Base-by-base conservation (phyloP, 2,113 vertebrate species). In the Patagioenas fasciata region DNA sequence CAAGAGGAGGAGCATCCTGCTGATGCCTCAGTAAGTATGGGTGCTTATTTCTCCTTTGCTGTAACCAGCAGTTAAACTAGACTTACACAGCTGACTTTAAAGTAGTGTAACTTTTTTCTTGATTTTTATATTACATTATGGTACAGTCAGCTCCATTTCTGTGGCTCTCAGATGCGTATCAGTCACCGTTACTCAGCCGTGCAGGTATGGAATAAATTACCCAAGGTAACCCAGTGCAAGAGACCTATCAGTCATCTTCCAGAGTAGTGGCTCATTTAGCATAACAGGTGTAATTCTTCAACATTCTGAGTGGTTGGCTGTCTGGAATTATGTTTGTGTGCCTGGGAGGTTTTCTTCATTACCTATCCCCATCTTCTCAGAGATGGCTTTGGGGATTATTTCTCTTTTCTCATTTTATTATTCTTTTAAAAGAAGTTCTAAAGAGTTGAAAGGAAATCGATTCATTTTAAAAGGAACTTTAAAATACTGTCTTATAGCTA, bases 1-100 rank as follows among this genome's bases (percentile, higher is more conserved):
- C 98, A 99, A 86, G 99, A 99, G 8, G 99, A 99, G 25, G 99
- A 99, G 40, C 97, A 98, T 83, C 58, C 96, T 74, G 98, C 98
- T 11, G 99, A 99, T 66, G 97, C 98, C 75, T 98, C 98, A 65
- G 99, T 99, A 96, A 98, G 98, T 97, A 65, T 26, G 16, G 70
- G 42, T 19, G 38, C 29, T 88, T 80, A 2, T 0, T 83, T 74
- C 40, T 71, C 54, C n/a, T 77, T 78, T 80, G 21, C 31, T 38
- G 4, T 50, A 38, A 40, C 38, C 15, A 25, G 3, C 25, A 36
- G 20, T 64, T 88, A 54, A 64, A 42, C 19, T 31, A 34, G 42
- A 32, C 26, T 62, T 62, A 44, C 24, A 34, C 28, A 70, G 19
- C 48, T 29, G 8, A 31, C 11, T 82, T 62, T 38, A 50, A 80